Evolutionary conservation across 2,888 invertebrate species (phyloP).

Genomic region (Drosophila subsilvestris): DNA sequence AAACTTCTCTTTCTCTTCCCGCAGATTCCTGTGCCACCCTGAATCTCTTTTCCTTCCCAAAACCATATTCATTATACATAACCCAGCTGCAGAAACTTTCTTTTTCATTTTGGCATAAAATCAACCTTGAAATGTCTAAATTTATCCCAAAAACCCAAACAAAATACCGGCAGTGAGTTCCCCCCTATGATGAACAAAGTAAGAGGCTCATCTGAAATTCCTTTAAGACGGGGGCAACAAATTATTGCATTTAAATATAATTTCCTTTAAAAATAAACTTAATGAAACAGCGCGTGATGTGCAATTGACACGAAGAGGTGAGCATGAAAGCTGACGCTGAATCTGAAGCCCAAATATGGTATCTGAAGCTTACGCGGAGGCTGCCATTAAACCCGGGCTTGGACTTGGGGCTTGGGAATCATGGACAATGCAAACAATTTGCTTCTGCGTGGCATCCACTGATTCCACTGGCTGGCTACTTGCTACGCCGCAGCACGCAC

Average conservation of each 20-base stretch:
- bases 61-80: not conserved
- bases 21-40: not conserved
- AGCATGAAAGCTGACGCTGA: not conserved
- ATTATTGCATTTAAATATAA: conserved; percentile 75
- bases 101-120: conserved; percentile 32
- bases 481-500: conserved; percentile 49
- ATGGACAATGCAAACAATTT: conserved; percentile 53
- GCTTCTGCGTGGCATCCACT: conserved; percentile 21
- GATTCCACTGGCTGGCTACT: conserved; percentile 43
- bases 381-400: conserved; percentile 5
- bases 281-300: conserved; percentile 72
- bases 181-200: conserved; percentile 6
- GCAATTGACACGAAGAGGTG: conserved; percentile 70
- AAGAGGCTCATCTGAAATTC: conserved; percentile 25
- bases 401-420: conserved; percentile 18
- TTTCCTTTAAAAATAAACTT: conserved; percentile 70
- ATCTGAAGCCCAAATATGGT: not conserved
- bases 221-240: conserved; percentile 38
- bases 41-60: not conserved
- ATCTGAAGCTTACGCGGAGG: conserved; percentile 1
- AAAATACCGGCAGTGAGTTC: not conserved
- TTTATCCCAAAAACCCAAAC: conserved; percentile 12
- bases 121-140: conserved; percentile 53
- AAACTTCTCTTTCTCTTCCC: too few species aligned
- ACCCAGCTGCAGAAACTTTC: conserved; percentile 29